A percentile compares a stretch with the other conserved stretches of the same genome.
phyloP scores from a whole-genome alignment of 2,113 vertebrate species.

The Nibea coibor region DNA sequence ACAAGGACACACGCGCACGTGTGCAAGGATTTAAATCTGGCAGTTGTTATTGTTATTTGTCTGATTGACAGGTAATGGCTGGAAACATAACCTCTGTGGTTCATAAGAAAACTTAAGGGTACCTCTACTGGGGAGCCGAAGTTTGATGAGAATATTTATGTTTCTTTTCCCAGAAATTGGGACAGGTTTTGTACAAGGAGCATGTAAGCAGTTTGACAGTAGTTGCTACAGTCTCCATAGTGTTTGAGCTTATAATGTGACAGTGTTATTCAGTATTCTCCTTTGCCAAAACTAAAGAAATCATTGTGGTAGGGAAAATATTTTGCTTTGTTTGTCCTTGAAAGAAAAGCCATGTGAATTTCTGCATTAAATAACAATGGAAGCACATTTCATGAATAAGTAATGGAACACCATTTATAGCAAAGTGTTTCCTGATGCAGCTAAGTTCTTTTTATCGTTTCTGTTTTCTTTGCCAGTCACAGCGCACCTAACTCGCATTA shows the following conservation, averaged over 20 bases:
- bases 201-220: constrained; percentile 7
- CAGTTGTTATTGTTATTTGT: too few relatives aligned
- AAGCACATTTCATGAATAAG: constrained; percentile 59
- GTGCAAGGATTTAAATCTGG: too few relatives aligned
- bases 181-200: not conserved
- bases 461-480: constrained; percentile 48
- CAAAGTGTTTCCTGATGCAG: constrained; percentile 60
- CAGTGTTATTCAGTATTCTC: constrained; percentile 15
- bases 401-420: constrained; percentile 44
- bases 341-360: constrained; percentile 30
- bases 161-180: not conserved
- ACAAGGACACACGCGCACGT: too few relatives aligned
- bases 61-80: too few relatives aligned
- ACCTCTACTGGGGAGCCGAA: not conserved
- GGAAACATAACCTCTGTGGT: too few relatives aligned
- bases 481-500: constrained; percentile 47
- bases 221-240: not conserved
- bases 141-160: constrained; percentile 5
- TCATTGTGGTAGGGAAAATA: constrained; percentile 42
- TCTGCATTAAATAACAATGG: constrained; percentile 55
- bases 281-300: constrained; percentile 39
- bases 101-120: too few relatives aligned
- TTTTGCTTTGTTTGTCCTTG: constrained; percentile 51
- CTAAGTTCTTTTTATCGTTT: constrained; percentile 8
- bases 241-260: not conserved